Evolutionary conservation across 2,888 invertebrate genomes (phyloP), one percentile per base, ranked within the genome.

Genomic region (Leptothorax acervorum): DNA sequence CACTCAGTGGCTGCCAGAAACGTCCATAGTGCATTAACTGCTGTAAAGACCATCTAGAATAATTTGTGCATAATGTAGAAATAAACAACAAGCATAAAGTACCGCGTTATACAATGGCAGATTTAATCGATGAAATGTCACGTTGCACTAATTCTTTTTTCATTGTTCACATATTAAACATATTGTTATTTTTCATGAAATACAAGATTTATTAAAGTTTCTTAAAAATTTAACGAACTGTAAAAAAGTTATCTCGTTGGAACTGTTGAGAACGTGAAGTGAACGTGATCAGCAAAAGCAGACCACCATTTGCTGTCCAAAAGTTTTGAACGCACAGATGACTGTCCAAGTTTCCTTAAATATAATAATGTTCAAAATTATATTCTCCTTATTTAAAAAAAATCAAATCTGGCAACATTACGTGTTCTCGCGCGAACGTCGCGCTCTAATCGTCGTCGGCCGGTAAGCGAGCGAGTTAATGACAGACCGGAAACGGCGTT

Each of bases 401-500:
- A 74, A 39, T 35, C 12, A 48, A 73, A 74, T 74, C 74, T 60
- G 48, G 39, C 18, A 60, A 28, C 48, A 18, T 57, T 74, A 60
- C 79, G 35, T 45, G 82, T 55, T 45, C 60, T 79, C 70, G 81
- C 88, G 63, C 82, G 79, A 75, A 63, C 42, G 82, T 83, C 68
- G 83, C 53, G 62, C 78, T 73, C 86, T 88, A 86, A 90, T 90
- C 90, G 89, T 84, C 66, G 83, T 48, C 76, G 86, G 85, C 84
- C 85, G 82, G 90, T 86, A 86, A 88, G 87, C 88, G 89, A 65
- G 65, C 90, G 87, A 88, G 87, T 86, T 90, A 90, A 90, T 87
- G 91, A 90, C 91, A 86, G 90, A 81, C 92, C 92, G 90, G 91
- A 91, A 91, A 88, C 87, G 84, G 66, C 91, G 89, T 91, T 91